Conservation (phyloP, 1,140 invertebrate species). For the Cydia pomonella region DNA sequence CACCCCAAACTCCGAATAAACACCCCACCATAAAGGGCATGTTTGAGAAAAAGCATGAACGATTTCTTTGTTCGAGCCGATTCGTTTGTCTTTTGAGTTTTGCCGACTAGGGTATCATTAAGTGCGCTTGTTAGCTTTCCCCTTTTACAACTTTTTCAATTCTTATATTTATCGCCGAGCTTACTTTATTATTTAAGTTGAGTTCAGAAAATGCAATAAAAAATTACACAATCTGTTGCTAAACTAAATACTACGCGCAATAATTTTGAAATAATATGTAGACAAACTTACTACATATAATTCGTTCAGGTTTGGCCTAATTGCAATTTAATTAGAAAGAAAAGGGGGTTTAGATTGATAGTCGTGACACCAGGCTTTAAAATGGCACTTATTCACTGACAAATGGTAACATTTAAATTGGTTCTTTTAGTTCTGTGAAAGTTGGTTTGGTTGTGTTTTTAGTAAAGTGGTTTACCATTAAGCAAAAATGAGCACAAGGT, state of each 20-base stretch:
- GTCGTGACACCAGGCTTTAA: no score
- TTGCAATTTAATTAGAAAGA: no score
- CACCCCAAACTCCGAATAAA: neutral
- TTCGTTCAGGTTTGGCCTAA: no score
- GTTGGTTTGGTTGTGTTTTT: neutral
- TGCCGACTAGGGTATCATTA: constrained; percentile 33
- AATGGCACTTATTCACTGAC: no score
- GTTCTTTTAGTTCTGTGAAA: neutral
- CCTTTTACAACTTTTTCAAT: neutral
- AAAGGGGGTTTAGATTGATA: no score
- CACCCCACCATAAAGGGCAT: neutral
- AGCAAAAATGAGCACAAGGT: neutral
- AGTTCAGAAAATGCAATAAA: neutral
- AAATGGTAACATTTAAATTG: no score
- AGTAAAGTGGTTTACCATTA: neutral
- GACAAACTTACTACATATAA: no score
- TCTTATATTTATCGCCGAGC: neutral
- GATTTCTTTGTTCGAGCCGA: constrained; percentile 27
- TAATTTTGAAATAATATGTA: no score
- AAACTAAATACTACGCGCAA: neutral
- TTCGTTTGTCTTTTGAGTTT: constrained; percentile 33
- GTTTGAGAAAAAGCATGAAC: constrained; percentile 18
- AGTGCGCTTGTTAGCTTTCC: constrained; percentile 30
- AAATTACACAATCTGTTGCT: neutral
- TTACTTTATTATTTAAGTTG: neutral